These are phyloP conservation scores for Coecobrya sp. DNA, from an alignment of 2,888 invertebrate species.

Conservation along the genomic window DNA sequence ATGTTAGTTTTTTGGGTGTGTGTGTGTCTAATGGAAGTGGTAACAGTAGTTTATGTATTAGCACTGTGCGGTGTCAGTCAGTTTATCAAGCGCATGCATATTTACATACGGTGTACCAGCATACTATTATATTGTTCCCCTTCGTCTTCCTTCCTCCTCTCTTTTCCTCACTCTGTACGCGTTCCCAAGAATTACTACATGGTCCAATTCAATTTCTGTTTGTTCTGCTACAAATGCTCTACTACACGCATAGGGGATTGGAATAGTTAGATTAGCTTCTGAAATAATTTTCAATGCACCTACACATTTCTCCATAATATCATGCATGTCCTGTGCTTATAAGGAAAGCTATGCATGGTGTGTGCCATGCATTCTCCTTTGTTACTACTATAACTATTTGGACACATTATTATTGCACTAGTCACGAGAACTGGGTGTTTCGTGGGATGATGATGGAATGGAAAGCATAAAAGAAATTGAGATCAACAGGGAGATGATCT, in stretches of 20 bases:
- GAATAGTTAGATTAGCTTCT: conserved; percentile 44
- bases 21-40: conserved; percentile 41
- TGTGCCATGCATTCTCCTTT: background rate
- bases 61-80: conserved; percentile 39
- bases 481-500: conserved; percentile 62
- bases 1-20: conserved; percentile 54
- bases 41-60: conserved; percentile 35
- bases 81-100: conserved; percentile 47
- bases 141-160: conserved; percentile 37
- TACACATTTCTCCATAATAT: conserved; percentile 23
- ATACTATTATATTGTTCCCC: conserved; percentile 37
- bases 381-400: background rate
- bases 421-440: background rate
- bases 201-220: conserved; percentile 33
- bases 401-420: background rate
- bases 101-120: conserved; percentile 31
- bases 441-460: conserved; percentile 11
- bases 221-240: conserved; percentile 14
- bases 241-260: background rate
- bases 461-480: conserved; percentile 36
- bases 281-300: conserved; percentile 49
- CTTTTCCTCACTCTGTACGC: background rate
- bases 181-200: conserved; percentile 9
- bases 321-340: background rate
- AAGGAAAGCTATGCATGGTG: background rate